These are phyloP conservation scores for Saturnia pavonia DNA, from an alignment of 2,888 invertebrate species.

Conservation along the genomic window DNA sequence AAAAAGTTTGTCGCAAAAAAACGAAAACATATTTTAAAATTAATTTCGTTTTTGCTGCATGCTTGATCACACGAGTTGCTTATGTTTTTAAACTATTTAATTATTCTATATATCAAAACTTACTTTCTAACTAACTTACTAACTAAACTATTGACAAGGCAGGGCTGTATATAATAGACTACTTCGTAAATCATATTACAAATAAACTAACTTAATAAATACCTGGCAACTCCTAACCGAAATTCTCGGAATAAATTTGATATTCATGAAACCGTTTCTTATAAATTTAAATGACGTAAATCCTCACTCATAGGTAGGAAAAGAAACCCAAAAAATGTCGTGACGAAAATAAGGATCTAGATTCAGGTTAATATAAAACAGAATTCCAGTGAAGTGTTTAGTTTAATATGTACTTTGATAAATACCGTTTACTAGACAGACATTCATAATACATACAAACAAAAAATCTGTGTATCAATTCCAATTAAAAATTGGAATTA, in stretches of 20 bases:
- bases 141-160: no score
- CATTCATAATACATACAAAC: not conserved
- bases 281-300: slow-evolving; percentile 16
- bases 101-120: no score
- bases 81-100: not conserved
- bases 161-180: not conserved
- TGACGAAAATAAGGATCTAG: slow-evolving; percentile 14
- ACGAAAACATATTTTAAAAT: not conserved
- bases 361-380: slow-evolving; percentile 14
- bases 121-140: no score
- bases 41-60: slow-evolving; percentile 2
- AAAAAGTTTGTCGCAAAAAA: not conserved
- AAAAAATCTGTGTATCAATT: no score
- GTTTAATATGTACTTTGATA: not conserved
- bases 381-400: slow-evolving; percentile 14
- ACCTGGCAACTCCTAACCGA: not conserved
- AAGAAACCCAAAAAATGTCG: slow-evolving; percentile 16
- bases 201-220: not conserved
- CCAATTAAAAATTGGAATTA: no score
- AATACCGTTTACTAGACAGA: not conserved
- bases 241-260: slow-evolving; percentile 3
- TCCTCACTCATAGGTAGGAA: not conserved
- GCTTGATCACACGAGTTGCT: not conserved
- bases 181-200: not conserved
- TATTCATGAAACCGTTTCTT: slow-evolving; percentile 14